Base-by-base conservation (phyloP, 1,140 invertebrate species). In the Berghia stephanieae region DNA sequence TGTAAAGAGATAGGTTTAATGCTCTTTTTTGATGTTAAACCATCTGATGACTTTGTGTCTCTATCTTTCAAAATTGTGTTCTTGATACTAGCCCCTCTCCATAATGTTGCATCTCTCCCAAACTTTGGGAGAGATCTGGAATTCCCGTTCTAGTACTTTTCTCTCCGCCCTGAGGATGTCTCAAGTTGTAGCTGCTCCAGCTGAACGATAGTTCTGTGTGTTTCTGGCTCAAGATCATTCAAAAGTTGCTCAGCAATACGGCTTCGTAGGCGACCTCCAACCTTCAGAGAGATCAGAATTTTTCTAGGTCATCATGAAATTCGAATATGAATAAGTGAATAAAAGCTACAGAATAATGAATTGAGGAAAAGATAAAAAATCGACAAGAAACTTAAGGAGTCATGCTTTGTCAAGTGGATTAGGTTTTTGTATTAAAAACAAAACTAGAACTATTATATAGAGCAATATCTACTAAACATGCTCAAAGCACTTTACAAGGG, bases 191-290 rank as follows among this genome's bases (percentile, higher is more conserved):
- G 57, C 73, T 85, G 80, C 46, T 84, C 83, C 73, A 85, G 69
- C 77, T 83, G 81, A 49, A 82, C 70, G 8, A 84, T 81, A 36
- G 82, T 83, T 49, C 81, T 74, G 31, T 83, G 83, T 46, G 82
- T 74, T 55, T 85, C 81, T 46, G 83, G 75, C 42, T 87, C 87
- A 3, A 88, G 78, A 36, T 88, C 85, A 77, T 85, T 83, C 43
- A 88, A 69, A 46, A 88, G 80, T 73, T 87, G 84, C 52, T 88
- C 84, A 16, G 86, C 84, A 44, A 88, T 83, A 24, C 81, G 77
- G 67, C 83, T 86, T 34, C 87, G 79, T 46, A 88, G 68, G 43
- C 84, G 78, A 18, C 84, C 85, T 44, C 78, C 81, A 49, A 84
- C 83, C 86, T 87, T 77, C 13, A 79, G 66, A 40, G 66, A 31